Base-by-base conservation (phyloP, 1,140 invertebrate genomes). In the Physella acuta region DNA sequence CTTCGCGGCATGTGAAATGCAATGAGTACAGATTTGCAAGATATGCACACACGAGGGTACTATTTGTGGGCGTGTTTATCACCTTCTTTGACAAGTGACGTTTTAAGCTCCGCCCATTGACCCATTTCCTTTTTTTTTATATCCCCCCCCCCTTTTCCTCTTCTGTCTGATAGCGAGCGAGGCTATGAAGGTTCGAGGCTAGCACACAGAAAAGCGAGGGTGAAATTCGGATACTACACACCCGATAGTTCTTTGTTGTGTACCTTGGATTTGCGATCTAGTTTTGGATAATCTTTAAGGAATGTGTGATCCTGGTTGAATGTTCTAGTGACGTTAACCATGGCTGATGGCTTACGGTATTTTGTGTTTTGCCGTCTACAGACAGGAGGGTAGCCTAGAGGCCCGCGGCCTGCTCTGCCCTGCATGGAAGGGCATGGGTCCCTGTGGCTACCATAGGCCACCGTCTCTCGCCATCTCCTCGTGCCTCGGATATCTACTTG, bases 341-440 rank as follows among this genome's bases (percentile, higher is more conserved):
- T 73, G 66, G 62, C 71, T 52, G 63, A 65, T 75, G 72, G 72
- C 72, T 68, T 61, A 72, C 65, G 72, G 72, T 60, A 62, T 44
- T 26, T 66, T 70, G 37, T 70, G 59, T 73, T 74, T 70, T 72
- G 51, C 66, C 52, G 66, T 73, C 71, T 68, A 73, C 75, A 75
- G 75, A 72, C 71, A 58, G 28, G 44, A 66, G 64, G 61, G 51
- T 67, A 61, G 70, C 60, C n/a, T 31, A 51, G 61, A 65, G 66
- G 74, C 64, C 68, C n/a, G 60, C 36, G 71, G 70, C 70, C 66
- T 71, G 56, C 62, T 51, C 64, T 58, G 61, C 61, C 61, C 72
- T 76, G 76, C 34, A 77, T 77, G 75, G 76, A 77, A 76, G 75
- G 75, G 75, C 36, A 78, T 78, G 77, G 77, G 71, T 65, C 72